Evolutionary conservation across 1,140 invertebrate species (phyloP).

Genomic region (Drosophila sechellia): DNA sequence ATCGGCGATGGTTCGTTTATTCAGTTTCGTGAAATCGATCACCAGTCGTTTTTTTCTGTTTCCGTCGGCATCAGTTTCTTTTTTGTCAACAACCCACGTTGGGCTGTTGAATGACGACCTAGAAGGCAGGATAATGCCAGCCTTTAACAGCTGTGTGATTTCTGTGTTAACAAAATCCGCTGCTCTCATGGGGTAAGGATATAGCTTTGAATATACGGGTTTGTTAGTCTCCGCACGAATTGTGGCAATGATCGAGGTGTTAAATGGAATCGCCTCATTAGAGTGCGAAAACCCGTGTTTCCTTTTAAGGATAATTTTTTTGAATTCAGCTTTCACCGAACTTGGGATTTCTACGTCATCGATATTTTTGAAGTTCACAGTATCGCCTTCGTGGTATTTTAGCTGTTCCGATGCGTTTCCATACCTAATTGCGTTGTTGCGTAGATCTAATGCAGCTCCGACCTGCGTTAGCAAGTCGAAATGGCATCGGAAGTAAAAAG

Average conservation of each 20-base stretch:
- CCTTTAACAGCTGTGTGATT: conserved; percentile 4
- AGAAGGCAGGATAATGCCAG: conserved; percentile 20
- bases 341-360: too few species aligned
- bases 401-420: not conserved
- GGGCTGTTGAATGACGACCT: conserved; percentile 50
- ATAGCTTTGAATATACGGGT: conserved; percentile 1
- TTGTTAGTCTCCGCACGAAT: not conserved
- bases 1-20: conserved; percentile 39
- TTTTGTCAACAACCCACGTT: conserved; percentile 59
- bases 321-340: too few species aligned
- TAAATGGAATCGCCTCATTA: not conserved
- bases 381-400: not conserved
- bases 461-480: too few species aligned
- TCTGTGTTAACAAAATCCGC: conserved; percentile 1
- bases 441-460: not conserved
- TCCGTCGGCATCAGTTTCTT: conserved; percentile 34
- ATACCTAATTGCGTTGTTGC: not conserved
- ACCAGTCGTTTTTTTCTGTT: conserved; percentile 69
- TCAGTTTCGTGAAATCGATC: conserved; percentile 79
- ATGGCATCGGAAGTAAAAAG: too few species aligned
- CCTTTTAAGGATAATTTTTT: too few species aligned
- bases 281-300: not conserved
- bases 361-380: too few species aligned
- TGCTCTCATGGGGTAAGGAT: too few species aligned
- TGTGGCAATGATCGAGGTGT: not conserved